Evolutionary conservation across 2,888 invertebrate species (phyloP).

Genomic region (Cylloceria caligata): DNA sequence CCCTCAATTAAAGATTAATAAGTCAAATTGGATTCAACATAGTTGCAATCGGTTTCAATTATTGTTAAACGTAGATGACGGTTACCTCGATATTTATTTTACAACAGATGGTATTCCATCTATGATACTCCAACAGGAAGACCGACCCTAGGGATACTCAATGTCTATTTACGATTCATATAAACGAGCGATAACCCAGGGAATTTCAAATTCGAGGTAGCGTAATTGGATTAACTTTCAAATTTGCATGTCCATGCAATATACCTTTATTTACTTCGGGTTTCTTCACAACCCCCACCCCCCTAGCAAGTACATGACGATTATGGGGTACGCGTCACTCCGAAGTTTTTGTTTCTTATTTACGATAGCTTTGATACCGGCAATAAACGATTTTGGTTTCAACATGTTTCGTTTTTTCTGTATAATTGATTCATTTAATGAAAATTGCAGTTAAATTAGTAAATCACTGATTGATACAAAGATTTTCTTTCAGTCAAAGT

Average conservation of each 20-base stretch:
- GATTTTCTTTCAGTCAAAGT: no score
- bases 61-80: neutral
- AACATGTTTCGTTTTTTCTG: no score
- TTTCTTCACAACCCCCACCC: no score
- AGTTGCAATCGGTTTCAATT: neutral
- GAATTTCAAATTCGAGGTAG: neutral
- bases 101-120: no score
- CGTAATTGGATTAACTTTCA: conserved; percentile 31
- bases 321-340: neutral
- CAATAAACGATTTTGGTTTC: no score
- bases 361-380: neutral
- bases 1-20: conserved; percentile 26
- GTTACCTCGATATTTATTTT: no score
- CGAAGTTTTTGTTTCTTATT: neutral
- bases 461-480: no score
- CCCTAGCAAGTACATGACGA: conserved; percentile 7
- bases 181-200: no score
- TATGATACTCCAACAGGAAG: neutral
- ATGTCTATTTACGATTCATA: no score
- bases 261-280: conserved; percentile 17
- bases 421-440: no score
- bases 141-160: no score
- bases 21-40: neutral
- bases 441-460: no score
- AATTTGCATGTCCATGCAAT: conserved; percentile 34